These are phyloP conservation scores for Pyralis farinalis DNA, from an alignment of 2,888 invertebrate species.

Conservation along the genomic window DNA sequence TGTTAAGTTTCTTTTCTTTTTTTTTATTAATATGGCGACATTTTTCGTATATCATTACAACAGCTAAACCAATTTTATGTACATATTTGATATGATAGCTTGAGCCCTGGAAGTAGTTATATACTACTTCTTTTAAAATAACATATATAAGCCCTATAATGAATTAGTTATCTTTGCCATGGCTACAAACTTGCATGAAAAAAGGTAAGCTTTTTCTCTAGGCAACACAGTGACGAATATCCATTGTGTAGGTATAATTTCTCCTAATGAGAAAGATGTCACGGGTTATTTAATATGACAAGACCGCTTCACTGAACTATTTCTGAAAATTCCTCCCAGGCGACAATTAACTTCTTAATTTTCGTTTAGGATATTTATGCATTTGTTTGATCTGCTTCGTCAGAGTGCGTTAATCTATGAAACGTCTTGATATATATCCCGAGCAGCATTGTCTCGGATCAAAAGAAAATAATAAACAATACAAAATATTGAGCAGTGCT, in stretches of 20 bases:
- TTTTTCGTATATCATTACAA: too few relatives aligned
- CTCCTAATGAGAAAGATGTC: constrained; percentile 8
- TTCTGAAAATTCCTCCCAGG: constrained; percentile 31
- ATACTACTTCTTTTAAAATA: too few relatives aligned
- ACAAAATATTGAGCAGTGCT: constrained; percentile 59
- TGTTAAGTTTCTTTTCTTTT: too few relatives aligned
- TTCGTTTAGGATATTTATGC: constrained; percentile 46
- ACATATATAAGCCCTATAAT: too few relatives aligned
- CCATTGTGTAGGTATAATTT: background rate
- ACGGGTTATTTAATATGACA: constrained; percentile 8
- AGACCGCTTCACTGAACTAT: constrained; percentile 30
- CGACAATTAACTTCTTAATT: constrained; percentile 53
- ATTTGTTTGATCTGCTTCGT: constrained; percentile 57
- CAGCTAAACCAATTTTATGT: too few relatives aligned
- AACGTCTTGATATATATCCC: constrained; percentile 54
- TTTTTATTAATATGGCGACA: too few relatives aligned
- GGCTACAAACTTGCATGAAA: too few relatives aligned
- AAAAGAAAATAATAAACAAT: constrained; percentile 66
- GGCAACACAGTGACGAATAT: too few relatives aligned
- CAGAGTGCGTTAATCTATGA: constrained; percentile 53
- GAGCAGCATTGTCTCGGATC: constrained; percentile 57
- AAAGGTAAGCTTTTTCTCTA: too few relatives aligned
- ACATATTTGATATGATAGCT: too few relatives aligned
- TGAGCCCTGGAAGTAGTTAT: too few relatives aligned
- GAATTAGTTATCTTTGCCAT: too few relatives aligned